phyloP scores from a whole-genome alignment of 2,797 vertebrate genomes.

The Parauchenoglanis ngamensis region DNA sequence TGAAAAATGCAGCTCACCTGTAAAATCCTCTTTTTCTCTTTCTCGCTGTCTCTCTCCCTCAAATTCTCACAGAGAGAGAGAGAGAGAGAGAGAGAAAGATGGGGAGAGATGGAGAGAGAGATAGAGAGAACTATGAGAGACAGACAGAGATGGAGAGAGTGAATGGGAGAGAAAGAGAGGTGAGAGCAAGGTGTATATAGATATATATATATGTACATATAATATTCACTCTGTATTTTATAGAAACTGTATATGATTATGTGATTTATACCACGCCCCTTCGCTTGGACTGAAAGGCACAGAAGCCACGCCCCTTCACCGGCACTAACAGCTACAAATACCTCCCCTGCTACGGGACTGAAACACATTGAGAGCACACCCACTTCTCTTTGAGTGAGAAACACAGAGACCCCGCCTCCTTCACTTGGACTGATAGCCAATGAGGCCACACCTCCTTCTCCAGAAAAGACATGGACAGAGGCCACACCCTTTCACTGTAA shows the following conservation, averaged over 20 bases:
- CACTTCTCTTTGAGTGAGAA: not conserved
- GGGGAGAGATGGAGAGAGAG: not conserved
- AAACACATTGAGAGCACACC: not conserved
- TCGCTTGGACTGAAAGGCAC: not conserved
- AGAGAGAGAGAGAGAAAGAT: not conserved
- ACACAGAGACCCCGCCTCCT: not conserved
- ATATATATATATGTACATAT: no score
- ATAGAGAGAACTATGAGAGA: not conserved
- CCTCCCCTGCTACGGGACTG: no score
- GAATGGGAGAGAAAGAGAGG: no score
- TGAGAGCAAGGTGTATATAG: no score
- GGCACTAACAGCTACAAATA: not conserved
- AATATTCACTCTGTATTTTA: no score
- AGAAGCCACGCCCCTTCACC: not conserved
- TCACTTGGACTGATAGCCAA: no score
- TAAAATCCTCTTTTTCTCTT: conserved; percentile 19
- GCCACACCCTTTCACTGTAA: not conserved
- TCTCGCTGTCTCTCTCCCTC: not conserved
- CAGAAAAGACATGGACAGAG: not conserved
- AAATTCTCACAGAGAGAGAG: not conserved
- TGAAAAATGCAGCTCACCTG: conserved; percentile 43
- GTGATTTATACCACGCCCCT: no score
- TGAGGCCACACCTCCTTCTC: not conserved
- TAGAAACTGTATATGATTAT: not conserved
- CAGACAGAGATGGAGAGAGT: no score